Evolutionary conservation across 2,113 vertebrate species (phyloP).

Genomic region (Proterorhinus semilunaris): DNA sequence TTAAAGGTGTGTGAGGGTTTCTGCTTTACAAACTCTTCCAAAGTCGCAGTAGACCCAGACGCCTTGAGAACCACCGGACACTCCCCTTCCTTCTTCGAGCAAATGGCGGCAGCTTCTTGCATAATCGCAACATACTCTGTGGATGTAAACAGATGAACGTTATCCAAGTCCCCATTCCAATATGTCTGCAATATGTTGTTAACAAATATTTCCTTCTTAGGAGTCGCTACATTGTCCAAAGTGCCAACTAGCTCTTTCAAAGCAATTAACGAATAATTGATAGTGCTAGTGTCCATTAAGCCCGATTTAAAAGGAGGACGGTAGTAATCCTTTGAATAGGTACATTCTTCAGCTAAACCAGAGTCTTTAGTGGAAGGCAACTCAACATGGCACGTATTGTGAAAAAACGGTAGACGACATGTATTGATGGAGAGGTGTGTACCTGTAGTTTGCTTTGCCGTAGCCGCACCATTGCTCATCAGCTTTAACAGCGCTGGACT

Average conservation of each 20-base stretch:
- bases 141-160: constrained; percentile 36
- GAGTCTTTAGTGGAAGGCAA: constrained; percentile 1
- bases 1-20: neutral
- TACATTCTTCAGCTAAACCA: neutral
- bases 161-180: constrained; percentile 25
- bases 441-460: constrained; percentile 28
- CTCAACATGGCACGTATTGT: neutral
- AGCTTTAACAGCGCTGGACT: neutral
- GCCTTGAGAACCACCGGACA: neutral
- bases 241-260: constrained; percentile 27
- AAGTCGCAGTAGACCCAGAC: neutral
- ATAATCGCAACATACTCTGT: constrained; percentile 32
- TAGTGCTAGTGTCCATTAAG: neutral
- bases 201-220: constrained; percentile 10
- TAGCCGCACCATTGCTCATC: neutral
- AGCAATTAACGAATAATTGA: constrained; percentile 25
- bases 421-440: neutral
- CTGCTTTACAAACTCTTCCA: neutral
- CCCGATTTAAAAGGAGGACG: neutral
- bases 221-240: constrained; percentile 7
- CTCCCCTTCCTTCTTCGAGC: constrained; percentile 15
- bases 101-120: neutral
- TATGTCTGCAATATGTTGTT: constrained; percentile 25
- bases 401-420: neutral
- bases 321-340: neutral